A percentile compares a stretch with the other conserved stretches of the same genome.
These are phyloP conservation scores for Artibeus jamaicensis DNA, from an alignment of 2,797 vertebrate genomes.

Conservation along the genomic window DNA sequence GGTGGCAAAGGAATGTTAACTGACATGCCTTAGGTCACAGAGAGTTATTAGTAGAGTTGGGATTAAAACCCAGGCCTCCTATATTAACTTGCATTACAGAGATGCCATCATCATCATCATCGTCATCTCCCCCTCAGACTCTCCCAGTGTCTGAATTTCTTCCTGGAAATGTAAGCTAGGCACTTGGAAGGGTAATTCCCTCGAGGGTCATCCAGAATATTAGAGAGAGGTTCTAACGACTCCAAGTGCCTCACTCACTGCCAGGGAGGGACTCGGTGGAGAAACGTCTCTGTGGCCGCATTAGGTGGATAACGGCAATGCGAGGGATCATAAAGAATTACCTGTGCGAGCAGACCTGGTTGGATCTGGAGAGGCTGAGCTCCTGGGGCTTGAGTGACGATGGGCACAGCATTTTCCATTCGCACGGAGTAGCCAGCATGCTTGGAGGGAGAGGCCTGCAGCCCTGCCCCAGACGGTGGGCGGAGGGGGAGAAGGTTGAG, in stretches of 20 bases:
- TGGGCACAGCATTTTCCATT: constrained; percentile 99
- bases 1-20: constrained; percentile 42
- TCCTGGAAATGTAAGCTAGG: constrained; percentile 31
- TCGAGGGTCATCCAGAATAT: neutral
- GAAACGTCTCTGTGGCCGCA: neutral
- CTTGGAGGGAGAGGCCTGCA: constrained; percentile 98
- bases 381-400: constrained; percentile 97
- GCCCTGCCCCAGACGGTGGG: constrained; percentile 83
- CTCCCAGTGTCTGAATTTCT: constrained; percentile 48
- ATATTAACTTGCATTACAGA: constrained; percentile 54
- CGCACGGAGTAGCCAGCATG: constrained; percentile 97
- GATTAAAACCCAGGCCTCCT: constrained; percentile 50
- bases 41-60: constrained; percentile 38
- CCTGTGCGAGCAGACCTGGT: constrained; percentile 97
- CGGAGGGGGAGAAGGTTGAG: constrained; percentile 44
- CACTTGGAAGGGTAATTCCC: constrained; percentile 32
- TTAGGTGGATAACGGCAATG: neutral
- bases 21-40: constrained; percentile 49
- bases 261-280: neutral
- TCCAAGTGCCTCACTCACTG: neutral
- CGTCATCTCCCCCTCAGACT: constrained; percentile 3
- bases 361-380: constrained; percentile 98
- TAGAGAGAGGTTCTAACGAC: neutral
- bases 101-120: neutral
- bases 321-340: constrained; percentile 76